Conservation (phyloP, 2,888 invertebrate genomes). For the Hybos culiciformis region DNA sequence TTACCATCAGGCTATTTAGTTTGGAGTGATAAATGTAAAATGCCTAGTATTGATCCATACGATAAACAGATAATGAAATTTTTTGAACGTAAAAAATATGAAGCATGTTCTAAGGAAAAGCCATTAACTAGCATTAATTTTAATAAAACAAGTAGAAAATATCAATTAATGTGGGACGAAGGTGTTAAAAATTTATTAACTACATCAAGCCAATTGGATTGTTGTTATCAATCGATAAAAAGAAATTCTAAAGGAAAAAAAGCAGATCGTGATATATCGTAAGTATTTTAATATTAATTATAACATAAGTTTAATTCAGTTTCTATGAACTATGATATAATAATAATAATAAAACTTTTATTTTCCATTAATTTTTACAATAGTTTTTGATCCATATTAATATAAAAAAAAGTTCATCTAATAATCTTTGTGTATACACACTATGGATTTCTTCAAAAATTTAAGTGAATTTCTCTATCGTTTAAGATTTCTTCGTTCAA, state of each 20-base stretch:
- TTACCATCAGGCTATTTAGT: slow-evolving; percentile 32
- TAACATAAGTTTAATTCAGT: no score
- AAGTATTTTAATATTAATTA: slow-evolving; percentile 12
- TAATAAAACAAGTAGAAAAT: slow-evolving; percentile 20
- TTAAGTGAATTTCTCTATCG: no score
- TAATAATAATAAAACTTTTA: no score
- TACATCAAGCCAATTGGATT: slow-evolving; percentile 19
- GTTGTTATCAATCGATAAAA: slow-evolving; percentile 28
- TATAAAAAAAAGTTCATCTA: no score
- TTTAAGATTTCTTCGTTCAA: no score
- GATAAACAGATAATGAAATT: slow-evolving; percentile 40
- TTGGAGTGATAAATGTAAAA: slow-evolving; percentile 47
- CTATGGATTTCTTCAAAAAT: no score
- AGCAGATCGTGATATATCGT: slow-evolving; percentile 25
- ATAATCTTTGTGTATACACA: no score
- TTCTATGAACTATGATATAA: no score
- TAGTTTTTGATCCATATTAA: no score
- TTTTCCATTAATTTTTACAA: no score
- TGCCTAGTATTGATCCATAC: slow-evolving; percentile 46
- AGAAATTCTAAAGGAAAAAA: slow-evolving; percentile 21
- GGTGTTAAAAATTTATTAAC: slow-evolving; percentile 15
- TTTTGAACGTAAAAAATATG: slow-evolving; percentile 40
- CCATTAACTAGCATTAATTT: slow-evolving; percentile 28
- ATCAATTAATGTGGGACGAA: slow-evolving; percentile 24
- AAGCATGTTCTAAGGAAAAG: slow-evolving; percentile 36